These are phyloP conservation scores for Phoebastria nigripes DNA, from an alignment of 2,797 vertebrate genomes.

Conservation along the genomic window DNA sequence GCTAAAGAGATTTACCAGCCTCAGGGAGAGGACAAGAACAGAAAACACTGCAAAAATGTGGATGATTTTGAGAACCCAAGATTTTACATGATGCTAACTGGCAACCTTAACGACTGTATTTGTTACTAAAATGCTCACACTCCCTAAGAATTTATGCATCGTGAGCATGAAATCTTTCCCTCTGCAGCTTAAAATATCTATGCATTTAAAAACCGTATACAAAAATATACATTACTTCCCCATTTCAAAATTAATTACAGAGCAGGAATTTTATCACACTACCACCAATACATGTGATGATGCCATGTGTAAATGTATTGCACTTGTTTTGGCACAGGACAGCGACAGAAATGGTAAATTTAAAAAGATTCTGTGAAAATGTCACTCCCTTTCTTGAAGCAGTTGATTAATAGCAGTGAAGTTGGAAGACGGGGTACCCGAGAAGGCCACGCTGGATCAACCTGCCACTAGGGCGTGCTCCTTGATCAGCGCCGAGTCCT, in stretches of 20 bases:
- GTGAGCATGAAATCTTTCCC: background rate
- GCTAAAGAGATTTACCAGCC: background rate
- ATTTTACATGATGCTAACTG: background rate
- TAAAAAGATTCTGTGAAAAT: background rate
- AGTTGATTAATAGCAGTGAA: background rate
- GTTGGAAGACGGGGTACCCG: background rate
- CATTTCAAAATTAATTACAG: conserved; percentile 1
- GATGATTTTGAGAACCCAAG: background rate
- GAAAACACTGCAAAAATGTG: background rate
- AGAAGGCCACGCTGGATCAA: background rate
- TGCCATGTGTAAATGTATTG: background rate
- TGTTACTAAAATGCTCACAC: conserved; percentile 17
- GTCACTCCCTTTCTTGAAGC: background rate
- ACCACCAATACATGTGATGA: background rate
- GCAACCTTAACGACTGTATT: background rate
- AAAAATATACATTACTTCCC: background rate
- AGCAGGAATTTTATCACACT: background rate
- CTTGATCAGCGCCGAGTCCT: background rate
- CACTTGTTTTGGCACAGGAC: background rate
- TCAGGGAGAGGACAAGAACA: background rate
- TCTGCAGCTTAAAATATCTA: background rate
- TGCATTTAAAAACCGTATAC: background rate
- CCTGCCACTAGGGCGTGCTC: background rate
- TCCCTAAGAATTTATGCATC: background rate
- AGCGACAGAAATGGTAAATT: background rate